Evolutionary conservation across 2,113 vertebrate species (phyloP), one percentile per base, ranked within the genome.

Genomic region (Chiloscyllium plagiosum): DNA sequence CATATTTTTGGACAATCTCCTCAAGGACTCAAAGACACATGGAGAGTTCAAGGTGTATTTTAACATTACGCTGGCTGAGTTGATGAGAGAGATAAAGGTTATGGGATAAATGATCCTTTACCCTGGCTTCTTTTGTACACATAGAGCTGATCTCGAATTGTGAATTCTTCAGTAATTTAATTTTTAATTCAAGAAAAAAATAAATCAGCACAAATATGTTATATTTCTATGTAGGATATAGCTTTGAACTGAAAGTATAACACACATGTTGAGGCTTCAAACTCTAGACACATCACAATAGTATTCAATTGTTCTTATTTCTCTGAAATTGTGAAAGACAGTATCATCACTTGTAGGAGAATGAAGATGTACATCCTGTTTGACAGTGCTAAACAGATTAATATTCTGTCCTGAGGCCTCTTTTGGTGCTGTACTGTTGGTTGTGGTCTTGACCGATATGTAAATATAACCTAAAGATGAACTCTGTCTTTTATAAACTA

Each of bases 281-380:
- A 29, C 29, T 19, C 29, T 65, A 6, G 56, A 92, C n/a, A n/a
- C 89, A 92, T n/a, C 33, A n/a, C n/a, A 92, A 65, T n/a, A 92
- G n/a, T n/a, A 65, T n/a, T 92, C 5, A 65, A 65, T 33, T 65
- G 52, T 61, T 19, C 56, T 92, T 92, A 56, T 10, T 52, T 89
- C 7, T 89, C 86, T 65, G 56, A 92, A 92, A 56, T 19, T 5
- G 29, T n/a, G 26, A 56, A 90, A 90, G 4, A 90, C 89, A 92
- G 24, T 56, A 92, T 65, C 17, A 61, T 52, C 29, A 65, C 89
- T 65, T 92, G 89, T 33, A 92, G 52, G 20, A 1, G 15, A 92
- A 92, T 92, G 89, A 56, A 92, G 78, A 92, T 92, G 61, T 92
- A 65, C 33, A 92, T 92, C 61, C 61, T 92, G 33, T 92, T 92